Evolutionary conservation across 2,888 invertebrate genomes (phyloP).

Genomic region (Lypha dubia): DNA sequence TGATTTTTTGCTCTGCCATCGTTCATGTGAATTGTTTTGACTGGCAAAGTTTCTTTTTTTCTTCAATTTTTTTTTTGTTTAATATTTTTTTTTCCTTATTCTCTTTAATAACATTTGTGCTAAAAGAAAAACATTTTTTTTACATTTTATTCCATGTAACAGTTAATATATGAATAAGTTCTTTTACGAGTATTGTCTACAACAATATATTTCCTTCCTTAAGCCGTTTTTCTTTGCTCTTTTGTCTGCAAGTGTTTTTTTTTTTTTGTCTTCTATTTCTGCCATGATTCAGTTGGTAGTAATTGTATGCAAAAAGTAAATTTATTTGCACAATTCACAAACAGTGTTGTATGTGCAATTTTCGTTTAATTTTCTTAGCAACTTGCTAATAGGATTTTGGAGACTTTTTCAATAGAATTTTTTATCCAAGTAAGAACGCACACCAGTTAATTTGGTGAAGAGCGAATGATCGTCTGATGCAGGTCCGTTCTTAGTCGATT

Average conservation of each 20-base stretch:
- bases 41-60: neutral
- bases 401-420: too few relatives aligned
- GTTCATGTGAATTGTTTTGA: neutral
- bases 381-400: too few relatives aligned
- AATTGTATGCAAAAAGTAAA: conserved; percentile 59
- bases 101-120: neutral
- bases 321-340: conserved; percentile 6
- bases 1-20: conserved; percentile 1
- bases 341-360: neutral
- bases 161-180: neutral
- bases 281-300: conserved; percentile 21
- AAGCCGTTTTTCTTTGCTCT: neutral
- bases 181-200: conserved; percentile 16
- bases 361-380: too few relatives aligned
- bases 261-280: neutral
- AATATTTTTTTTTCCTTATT: neutral
- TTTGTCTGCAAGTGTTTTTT: neutral
- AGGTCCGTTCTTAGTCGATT: too few relatives aligned
- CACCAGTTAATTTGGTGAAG: too few relatives aligned
- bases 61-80: neutral
- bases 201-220: conserved; percentile 23
- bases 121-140: too few relatives aligned
- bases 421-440: too few relatives aligned
- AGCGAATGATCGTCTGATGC: too few relatives aligned
- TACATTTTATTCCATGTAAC: neutral